Evolutionary conservation across 92 coral and sea anemone species (phyloP).

Genomic region (Umimayanthus chanpuru): DNA sequence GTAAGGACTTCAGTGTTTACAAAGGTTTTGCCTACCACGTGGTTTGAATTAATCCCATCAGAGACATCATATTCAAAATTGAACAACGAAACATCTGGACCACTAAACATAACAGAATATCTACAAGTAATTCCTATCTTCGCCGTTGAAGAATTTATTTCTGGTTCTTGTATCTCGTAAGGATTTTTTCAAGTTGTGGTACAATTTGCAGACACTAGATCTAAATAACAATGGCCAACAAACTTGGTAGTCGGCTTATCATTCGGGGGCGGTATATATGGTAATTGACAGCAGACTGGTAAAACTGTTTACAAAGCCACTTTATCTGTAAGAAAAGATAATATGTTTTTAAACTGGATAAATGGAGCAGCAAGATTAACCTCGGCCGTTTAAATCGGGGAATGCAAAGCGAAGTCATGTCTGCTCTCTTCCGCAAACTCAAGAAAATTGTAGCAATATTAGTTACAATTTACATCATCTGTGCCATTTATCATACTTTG

Average conservation of each 20-base stretch:
- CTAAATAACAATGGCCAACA: not conserved
- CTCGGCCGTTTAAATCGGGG: constrained; percentile 16
- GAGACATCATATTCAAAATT: not conserved
- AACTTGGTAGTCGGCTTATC: not conserved
- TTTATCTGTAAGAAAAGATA: too few relatives aligned
- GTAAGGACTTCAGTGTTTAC: too few relatives aligned
- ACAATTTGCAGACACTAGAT: not conserved
- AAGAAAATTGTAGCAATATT: constrained; percentile 54
- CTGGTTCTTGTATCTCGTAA: not conserved
- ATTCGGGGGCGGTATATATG: not conserved
- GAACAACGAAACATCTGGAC: not conserved
- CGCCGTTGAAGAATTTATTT: not conserved
- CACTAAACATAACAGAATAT: not conserved
- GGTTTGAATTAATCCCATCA: not conserved
- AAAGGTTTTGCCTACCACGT: not conserved
- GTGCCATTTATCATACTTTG: constrained; percentile 58
- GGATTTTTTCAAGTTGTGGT: not conserved
- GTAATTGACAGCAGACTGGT: not conserved
- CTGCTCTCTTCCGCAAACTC: constrained; percentile 50
- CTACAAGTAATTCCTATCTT: not conserved
- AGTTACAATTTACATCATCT: constrained; percentile 48
- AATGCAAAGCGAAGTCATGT: constrained; percentile 45
- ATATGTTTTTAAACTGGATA: constrained; percentile 2
- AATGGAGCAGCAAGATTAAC: not conserved
- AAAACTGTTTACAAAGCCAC: not conserved